Conservation (phyloP, 2,888 invertebrate species). For the Cephonodes hylas region DNA sequence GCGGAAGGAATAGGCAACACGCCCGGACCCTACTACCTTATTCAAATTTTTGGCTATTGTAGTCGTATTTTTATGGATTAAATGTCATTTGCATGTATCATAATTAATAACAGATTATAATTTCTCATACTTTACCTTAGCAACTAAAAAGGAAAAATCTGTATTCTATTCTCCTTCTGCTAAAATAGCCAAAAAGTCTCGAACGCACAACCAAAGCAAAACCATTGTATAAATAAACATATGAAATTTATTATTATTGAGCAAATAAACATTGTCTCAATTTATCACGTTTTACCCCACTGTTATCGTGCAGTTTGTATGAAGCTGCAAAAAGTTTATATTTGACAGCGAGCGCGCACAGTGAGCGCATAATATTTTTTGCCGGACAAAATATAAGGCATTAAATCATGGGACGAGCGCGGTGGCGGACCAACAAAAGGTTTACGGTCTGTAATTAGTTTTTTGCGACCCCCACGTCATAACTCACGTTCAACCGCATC, state of each 20-base stretch:
- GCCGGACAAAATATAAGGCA: conserved; percentile 44
- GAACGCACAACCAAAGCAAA: too few relatives aligned
- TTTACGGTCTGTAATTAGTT: conserved; percentile 11
- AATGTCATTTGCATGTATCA: too few relatives aligned
- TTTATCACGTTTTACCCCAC: not conserved
- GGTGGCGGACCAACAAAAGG: conserved; percentile 23
- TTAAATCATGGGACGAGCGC: conserved; percentile 44
- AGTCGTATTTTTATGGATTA: too few relatives aligned
- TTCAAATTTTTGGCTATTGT: too few relatives aligned
- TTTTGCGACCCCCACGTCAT: conserved; percentile 5
- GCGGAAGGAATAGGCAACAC: too few relatives aligned
- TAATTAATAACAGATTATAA: too few relatives aligned
- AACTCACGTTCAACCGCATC: conserved; percentile 43
- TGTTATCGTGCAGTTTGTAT: not conserved
- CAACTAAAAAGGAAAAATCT: too few relatives aligned
- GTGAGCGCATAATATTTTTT: conserved; percentile 22
- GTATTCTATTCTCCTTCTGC: too few relatives aligned
- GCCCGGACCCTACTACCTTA: too few relatives aligned
- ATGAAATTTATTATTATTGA: not conserved
- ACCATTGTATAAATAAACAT: too few relatives aligned
- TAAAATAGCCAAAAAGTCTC: too few relatives aligned
- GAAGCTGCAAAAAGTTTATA: conserved; percentile 19
- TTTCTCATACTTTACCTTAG: too few relatives aligned
- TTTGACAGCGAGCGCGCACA: conserved; percentile 28
- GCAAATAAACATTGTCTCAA: not conserved